These are phyloP conservation scores for Xenopus tropicalis DNA, from an alignment of 2,113 vertebrate species.

Conservation along the genomic window DNA sequence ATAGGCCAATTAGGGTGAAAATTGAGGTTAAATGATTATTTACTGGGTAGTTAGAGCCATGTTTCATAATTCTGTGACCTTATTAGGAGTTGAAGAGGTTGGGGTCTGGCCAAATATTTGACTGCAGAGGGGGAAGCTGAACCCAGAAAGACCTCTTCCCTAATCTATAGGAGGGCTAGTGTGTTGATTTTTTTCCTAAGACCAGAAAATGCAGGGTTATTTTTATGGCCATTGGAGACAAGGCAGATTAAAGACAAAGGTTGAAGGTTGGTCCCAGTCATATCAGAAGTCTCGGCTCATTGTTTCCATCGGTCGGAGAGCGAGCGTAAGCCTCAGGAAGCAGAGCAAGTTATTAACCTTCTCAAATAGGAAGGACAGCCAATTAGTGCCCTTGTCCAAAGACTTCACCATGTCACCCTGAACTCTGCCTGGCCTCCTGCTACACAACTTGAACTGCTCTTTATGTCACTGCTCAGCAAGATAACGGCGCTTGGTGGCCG, in stretches of 20 bases:
- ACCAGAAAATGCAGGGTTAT: too few relatives aligned
- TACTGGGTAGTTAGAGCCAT: too few relatives aligned
- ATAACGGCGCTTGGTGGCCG: neutral
- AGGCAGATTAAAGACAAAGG: neutral
- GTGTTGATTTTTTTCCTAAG: neutral
- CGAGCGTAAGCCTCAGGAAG: slow-evolving; percentile 7
- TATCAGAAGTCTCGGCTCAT: neutral
- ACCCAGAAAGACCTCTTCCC: too few relatives aligned
- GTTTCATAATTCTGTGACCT: too few relatives aligned
- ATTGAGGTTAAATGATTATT: too few relatives aligned
- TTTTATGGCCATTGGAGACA: too few relatives aligned
- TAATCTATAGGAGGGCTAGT: neutral
- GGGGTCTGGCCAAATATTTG: too few relatives aligned
- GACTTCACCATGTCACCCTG: slow-evolving; percentile 46
- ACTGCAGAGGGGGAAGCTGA: too few relatives aligned
- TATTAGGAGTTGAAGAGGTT: too few relatives aligned
- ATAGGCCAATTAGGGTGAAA: too few relatives aligned
- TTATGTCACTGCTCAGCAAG: slow-evolving; percentile 39
- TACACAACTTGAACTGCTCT: slow-evolving; percentile 40
- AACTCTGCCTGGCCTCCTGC: slow-evolving; percentile 54
- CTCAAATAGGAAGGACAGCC: slow-evolving; percentile 46
- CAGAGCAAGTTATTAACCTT: slow-evolving; percentile 35
- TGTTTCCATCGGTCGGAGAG: slow-evolving; percentile 4
- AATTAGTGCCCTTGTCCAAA: slow-evolving; percentile 41
- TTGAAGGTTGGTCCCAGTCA: neutral